These are phyloP conservation scores for Sesia apiformis DNA, from an alignment of 2,888 invertebrate species.

Conservation along the genomic window DNA sequence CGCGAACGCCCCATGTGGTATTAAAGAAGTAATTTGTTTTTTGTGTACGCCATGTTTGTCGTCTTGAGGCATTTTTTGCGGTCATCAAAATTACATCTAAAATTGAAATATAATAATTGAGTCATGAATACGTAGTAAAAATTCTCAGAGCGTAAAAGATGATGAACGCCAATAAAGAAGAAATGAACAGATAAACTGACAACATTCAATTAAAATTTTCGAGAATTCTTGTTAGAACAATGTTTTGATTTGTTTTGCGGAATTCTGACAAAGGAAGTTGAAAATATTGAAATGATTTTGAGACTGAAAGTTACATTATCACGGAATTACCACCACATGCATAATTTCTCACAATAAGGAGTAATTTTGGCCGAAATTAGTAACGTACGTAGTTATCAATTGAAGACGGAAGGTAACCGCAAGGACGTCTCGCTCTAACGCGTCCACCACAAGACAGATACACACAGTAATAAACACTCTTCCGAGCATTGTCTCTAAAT, in stretches of 20 bases:
- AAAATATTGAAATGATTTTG: too few species aligned
- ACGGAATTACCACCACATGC: too few species aligned
- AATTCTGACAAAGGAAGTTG: too few species aligned
- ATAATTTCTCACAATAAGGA: background rate
- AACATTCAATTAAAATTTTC: too few species aligned
- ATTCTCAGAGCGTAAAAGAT: too few species aligned
- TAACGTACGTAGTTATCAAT: slow-evolving; percentile 3
- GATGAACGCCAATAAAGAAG: too few species aligned
- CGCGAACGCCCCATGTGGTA: slow-evolving; percentile 2
- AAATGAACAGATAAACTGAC: too few species aligned
- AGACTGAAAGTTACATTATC: too few species aligned
- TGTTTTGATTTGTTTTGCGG: too few species aligned
- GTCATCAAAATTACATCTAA: slow-evolving; percentile 18
- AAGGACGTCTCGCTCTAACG: slow-evolving; percentile 15
- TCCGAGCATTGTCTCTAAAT: background rate
- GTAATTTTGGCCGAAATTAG: slow-evolving; percentile 4
- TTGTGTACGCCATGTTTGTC: slow-evolving; percentile 18
- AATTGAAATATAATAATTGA: slow-evolving; percentile 27
- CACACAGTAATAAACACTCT: background rate
- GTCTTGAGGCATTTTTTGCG: slow-evolving; percentile 18
- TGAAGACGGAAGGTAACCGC: slow-evolving; percentile 25
- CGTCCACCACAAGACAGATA: background rate
- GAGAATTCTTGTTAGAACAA: too few species aligned
- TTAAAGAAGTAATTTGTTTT: slow-evolving; percentile 27
- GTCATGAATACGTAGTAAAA: background rate